Evolutionary conservation across 2,888 invertebrate genomes (phyloP), one percentile per base, ranked within the genome.

Genomic region (Philonicus albiceps): DNA sequence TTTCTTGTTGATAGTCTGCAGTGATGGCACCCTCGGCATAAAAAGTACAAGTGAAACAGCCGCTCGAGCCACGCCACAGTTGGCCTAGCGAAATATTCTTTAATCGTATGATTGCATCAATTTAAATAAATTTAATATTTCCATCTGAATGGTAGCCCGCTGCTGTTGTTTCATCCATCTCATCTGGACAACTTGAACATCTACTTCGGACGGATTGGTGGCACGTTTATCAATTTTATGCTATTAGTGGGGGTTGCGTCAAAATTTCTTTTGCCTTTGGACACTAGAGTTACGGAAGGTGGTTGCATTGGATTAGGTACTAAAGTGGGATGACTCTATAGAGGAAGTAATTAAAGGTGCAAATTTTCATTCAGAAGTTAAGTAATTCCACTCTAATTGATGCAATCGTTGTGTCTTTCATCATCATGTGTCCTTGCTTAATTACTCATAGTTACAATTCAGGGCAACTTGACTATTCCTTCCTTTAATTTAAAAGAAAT

Each of bases 101-200:
- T 64, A 55, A 64, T 83, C 55, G 64, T 37, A 84, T 84, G 40
- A 84, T 84, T 84, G 84, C 84, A 84, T 72, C 72, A 84, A 84
- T 84, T 72, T 84, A 84, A 72, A 84, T 84, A 84, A 72, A 84
- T 84, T 40, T 84, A 37, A 83, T 64, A 83, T 83, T 83, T 43
- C 19, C 83, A 64, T 55, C 31, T 72, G 72, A 84, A 84, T 40
- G 84, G 34, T 19, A 64, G 76, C 5, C 37, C 16, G n/a, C 31
- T 74, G 43, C 37, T 76, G 76, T 76, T 40, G 76, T 76, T 76
- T 76, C 76, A 40, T 37, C 43, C 43, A 22, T 37, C 27, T 40
- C 34, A 76, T 76, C 40, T 43, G 43, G 37, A 40, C 37, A 7
- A 27, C n/a, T 40, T 40, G 43, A 27, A 76, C 27, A 40, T 37